These are phyloP conservation scores for Poeciliopsis paucimaculata DNA, from an alignment of 2,797 vertebrate genomes.

Conservation along the genomic window DNA sequence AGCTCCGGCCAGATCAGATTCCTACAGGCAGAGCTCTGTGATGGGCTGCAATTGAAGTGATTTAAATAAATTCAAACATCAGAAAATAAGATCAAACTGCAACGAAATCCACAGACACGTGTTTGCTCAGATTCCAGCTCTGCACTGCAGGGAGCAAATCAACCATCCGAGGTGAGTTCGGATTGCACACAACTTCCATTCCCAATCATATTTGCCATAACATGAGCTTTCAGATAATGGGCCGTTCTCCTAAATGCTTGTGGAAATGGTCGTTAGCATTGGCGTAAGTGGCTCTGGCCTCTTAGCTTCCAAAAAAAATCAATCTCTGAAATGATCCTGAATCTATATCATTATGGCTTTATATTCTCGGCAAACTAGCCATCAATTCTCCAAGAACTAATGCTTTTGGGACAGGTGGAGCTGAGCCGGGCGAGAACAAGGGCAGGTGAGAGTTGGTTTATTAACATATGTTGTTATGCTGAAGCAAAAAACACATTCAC, in stretches of 20 bases:
- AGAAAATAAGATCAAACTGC: slow-evolving; percentile 76
- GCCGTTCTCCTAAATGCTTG: slow-evolving; percentile 77
- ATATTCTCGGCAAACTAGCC: slow-evolving; percentile 77
- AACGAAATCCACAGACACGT: slow-evolving; percentile 68
- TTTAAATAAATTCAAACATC: slow-evolving; percentile 79
- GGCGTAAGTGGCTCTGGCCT: slow-evolving; percentile 84
- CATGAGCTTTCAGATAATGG: slow-evolving; percentile 83
- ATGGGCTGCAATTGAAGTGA: slow-evolving; percentile 67
- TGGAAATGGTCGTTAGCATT: slow-evolving; percentile 85
- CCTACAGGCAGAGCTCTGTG: slow-evolving; percentile 40
- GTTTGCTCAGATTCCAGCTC: slow-evolving; percentile 53
- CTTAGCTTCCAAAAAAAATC: slow-evolving; percentile 82
- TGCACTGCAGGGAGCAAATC: slow-evolving; percentile 60
- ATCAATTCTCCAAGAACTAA: slow-evolving; percentile 76
- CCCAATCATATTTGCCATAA: slow-evolving; percentile 84
- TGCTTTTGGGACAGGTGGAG: slow-evolving; percentile 63
- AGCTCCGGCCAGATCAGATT: slow-evolving; percentile 49
- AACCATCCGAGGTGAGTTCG: slow-evolving; percentile 76
- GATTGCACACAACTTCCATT: slow-evolving; percentile 77
- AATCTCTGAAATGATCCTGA: slow-evolving; percentile 82
- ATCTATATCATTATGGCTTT: slow-evolving; percentile 82
- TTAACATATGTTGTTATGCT: slow-evolving; percentile 34
- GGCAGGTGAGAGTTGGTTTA: slow-evolving; percentile 28
- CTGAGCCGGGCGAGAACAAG: slow-evolving; percentile 20
- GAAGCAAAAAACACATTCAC: slow-evolving; percentile 39